A percentile compares a stretch with the other conserved stretches of the same genome.
phyloP scores from a whole-genome alignment of 2,888 invertebrate species.

The Argyresthia goedartella region DNA sequence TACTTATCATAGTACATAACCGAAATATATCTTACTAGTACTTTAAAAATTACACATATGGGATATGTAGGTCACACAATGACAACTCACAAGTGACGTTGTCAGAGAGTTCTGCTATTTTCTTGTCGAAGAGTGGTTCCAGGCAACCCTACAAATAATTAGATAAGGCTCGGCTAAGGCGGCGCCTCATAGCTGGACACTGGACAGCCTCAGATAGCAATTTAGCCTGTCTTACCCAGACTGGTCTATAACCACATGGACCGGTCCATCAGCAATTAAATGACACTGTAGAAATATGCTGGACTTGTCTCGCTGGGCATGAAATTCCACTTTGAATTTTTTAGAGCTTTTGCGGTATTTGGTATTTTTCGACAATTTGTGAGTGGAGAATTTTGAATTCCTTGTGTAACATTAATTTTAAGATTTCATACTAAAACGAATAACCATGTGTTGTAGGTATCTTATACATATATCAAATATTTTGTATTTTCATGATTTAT shows the following conservation, averaged over 20 bases:
- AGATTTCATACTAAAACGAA: background rate
- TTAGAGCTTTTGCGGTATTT: too few species aligned
- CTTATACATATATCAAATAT: too few species aligned
- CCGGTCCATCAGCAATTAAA: conserved; percentile 52
- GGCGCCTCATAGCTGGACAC: background rate
- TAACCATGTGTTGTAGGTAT: too few species aligned
- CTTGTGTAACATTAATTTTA: background rate
- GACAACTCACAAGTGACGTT: too few species aligned
- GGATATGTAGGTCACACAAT: too few species aligned
- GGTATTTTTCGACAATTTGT: too few species aligned
- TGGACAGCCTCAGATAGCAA: conserved; percentile 39
- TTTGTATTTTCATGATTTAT: too few species aligned
- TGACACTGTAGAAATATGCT: conserved; percentile 35
- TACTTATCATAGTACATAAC: too few species aligned
- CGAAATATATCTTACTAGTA: too few species aligned
- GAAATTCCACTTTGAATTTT: background rate
- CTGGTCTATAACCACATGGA: conserved; percentile 13
- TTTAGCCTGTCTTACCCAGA: conserved; percentile 26
- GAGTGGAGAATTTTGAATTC: background rate
- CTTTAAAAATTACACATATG: too few species aligned
- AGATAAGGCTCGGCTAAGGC: background rate
- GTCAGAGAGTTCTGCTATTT: too few species aligned
- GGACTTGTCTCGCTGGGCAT: background rate
- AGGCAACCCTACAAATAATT: background rate
- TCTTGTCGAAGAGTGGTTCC: background rate